Evolutionary conservation across 2,888 invertebrate species (phyloP).

Genomic region (Mellilla xanthometata): DNA sequence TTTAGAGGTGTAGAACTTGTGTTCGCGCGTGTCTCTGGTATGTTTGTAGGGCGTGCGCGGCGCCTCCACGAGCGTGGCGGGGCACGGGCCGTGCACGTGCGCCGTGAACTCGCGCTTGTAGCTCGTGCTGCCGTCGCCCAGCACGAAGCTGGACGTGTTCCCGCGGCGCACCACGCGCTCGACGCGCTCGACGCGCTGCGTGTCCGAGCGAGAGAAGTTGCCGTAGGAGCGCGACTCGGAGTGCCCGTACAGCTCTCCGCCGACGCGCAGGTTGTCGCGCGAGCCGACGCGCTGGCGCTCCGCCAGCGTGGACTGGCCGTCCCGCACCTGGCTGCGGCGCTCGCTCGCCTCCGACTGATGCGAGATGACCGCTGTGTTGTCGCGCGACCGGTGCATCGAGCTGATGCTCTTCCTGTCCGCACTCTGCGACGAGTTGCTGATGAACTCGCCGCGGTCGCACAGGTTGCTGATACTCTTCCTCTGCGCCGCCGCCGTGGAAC

Average conservation of each 20-base stretch:
- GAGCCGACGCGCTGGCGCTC: conserved; percentile 84
- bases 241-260: conserved; percentile 88
- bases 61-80: conserved; percentile 89
- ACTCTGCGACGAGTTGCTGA: conserved; percentile 85
- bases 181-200: conserved; percentile 80
- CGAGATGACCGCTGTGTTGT: conserved; percentile 71
- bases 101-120: conserved; percentile 91
- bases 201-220: conserved; percentile 81
- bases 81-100: conserved; percentile 89
- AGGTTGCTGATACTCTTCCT: conserved; percentile 91
- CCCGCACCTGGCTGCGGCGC: conserved; percentile 63
- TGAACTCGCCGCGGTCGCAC: conserved; percentile 87
- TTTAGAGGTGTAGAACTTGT: conserved; percentile 91
- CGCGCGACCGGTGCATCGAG: conserved; percentile 88
- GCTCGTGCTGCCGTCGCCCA: conserved; percentile 87
- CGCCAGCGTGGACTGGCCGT: conserved; percentile 78
- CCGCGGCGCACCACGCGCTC: conserved; percentile 84
- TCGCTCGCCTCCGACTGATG: conserved; percentile 76
- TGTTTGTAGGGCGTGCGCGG: conserved; percentile 91
- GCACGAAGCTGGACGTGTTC: conserved; percentile 88
- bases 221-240: conserved; percentile 88
- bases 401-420: conserved; percentile 90
- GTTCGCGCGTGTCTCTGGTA: conserved; percentile 91
- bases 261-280: conserved; percentile 87
- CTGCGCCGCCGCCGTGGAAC: conserved; percentile 89